Percentiles rank a stretch among this genome's conserved stretches.
Evolutionary conservation across 2,797 vertebrate genomes (phyloP).

Genomic region (Chaenodraco wilsoni): DNA sequence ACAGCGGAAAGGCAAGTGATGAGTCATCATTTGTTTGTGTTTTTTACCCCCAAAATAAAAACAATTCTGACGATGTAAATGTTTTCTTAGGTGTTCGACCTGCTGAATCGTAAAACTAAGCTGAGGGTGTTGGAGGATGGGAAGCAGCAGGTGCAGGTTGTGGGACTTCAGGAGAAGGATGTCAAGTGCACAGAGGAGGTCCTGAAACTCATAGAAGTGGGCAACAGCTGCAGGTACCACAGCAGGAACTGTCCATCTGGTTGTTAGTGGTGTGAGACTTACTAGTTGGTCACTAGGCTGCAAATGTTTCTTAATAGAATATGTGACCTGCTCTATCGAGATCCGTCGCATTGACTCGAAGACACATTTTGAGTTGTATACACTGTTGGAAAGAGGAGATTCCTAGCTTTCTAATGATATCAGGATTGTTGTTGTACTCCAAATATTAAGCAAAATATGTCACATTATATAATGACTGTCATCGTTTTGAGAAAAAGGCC

Average conservation of each 20-base stretch:
- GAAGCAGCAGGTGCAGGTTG: constrained; percentile 97
- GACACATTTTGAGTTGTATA: no score
- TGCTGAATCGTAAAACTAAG: constrained; percentile 95
- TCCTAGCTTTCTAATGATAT: no score
- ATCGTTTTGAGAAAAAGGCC: no score
- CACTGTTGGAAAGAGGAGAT: no score
- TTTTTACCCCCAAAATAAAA: neutral
- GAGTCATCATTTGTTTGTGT: neutral
- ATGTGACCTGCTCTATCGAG: no score
- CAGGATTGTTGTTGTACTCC: no score
- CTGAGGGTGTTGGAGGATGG: constrained; percentile 96
- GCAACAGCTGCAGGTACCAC: constrained; percentile 96
- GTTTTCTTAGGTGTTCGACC: constrained; percentile 90
- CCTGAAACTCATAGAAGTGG: constrained; percentile 95
- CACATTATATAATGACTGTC: no score
- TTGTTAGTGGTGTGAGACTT: neutral
- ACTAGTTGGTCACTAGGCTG: neutral
- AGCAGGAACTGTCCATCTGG: neutral
- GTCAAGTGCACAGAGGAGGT: constrained; percentile 97
- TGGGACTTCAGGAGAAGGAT: constrained; percentile 94
- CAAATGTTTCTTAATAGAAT: neutral
- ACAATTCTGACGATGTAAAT: constrained; percentile 6
- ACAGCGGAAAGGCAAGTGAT: constrained; percentile 93
- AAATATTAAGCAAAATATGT: no score
- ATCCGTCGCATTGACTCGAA: no score